Evolutionary conservation across 2,113 vertebrate species (phyloP).

Genomic region (Eolophus roseicapilla): DNA sequence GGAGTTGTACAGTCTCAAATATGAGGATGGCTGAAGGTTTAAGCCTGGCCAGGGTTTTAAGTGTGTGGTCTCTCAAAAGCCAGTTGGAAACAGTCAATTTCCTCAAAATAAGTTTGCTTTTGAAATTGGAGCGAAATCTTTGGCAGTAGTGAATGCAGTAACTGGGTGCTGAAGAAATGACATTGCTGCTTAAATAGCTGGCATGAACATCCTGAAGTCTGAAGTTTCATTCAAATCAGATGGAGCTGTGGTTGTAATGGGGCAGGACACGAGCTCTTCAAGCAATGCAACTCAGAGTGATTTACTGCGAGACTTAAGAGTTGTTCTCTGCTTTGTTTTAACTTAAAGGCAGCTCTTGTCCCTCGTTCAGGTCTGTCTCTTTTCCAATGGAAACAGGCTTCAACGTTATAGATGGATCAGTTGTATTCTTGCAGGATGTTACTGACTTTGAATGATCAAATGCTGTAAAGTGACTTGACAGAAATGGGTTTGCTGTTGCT

Average conservation of each 20-base stretch:
- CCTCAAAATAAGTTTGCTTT: conserved; percentile 76
- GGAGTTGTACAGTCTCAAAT: neutral
- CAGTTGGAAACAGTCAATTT: conserved; percentile 76
- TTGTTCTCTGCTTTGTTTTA: neutral
- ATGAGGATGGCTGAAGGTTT: neutral
- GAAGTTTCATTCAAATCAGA: conserved; percentile 77
- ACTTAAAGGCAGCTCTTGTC: neutral
- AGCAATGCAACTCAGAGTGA: neutral
- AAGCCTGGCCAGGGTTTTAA: neutral
- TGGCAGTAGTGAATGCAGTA: conserved; percentile 76
- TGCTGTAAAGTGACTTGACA: neutral
- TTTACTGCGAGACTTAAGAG: neutral
- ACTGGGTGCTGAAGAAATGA: conserved; percentile 72
- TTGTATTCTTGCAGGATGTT: neutral
- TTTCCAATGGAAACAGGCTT: neutral
- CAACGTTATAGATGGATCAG: neutral
- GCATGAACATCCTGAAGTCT: conserved; percentile 70
- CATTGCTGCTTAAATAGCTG: conserved; percentile 71
- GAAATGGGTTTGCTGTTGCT: neutral
- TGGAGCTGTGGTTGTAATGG: conserved; percentile 58
- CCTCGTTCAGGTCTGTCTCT: neutral
- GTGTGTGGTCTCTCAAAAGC: conserved; percentile 55
- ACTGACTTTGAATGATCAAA: neutral
- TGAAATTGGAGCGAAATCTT: conserved; percentile 71
- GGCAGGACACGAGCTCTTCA: neutral